A percentile compares a stretch with the other conserved stretches of the same genome.
Conservation (phyloP, 1,140 invertebrate species). For the Homalodisca vitripennis region DNA sequence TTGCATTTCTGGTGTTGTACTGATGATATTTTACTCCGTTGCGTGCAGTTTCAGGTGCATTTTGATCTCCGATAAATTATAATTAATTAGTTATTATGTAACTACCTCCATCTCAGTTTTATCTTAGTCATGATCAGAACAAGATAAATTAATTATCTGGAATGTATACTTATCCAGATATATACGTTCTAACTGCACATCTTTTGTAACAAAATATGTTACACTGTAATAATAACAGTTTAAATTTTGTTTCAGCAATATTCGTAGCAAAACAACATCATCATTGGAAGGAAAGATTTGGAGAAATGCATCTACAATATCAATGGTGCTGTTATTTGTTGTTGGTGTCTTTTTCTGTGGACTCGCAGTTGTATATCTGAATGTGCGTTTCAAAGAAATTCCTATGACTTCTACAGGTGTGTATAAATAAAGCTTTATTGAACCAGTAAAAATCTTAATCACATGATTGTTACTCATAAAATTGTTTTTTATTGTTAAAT, state of each 20-base stretch:
- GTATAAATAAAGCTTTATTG: background rate
- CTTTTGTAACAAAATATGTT: too few relatives aligned
- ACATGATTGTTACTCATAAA: background rate
- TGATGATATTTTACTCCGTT: too few relatives aligned
- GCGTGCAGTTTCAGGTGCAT: too few relatives aligned
- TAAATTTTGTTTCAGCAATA: background rate
- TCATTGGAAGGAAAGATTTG: constrained; percentile 4
- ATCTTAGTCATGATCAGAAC: too few relatives aligned
- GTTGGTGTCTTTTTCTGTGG: constrained; percentile 26
- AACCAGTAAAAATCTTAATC: background rate
- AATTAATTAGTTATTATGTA: too few relatives aligned
- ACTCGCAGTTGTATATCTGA: constrained; percentile 22
- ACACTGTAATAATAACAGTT: too few relatives aligned
- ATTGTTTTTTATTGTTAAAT: background rate
- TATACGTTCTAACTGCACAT: too few relatives aligned
- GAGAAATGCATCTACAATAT: constrained; percentile 18
- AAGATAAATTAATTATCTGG: too few relatives aligned
- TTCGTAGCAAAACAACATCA: background rate
- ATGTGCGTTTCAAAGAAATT: constrained; percentile 28
- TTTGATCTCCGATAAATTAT: too few relatives aligned
- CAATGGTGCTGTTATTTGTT: constrained; percentile 25
- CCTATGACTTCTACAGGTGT: constrained; percentile 15
- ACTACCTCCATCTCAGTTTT: too few relatives aligned
- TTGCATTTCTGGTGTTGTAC: too few relatives aligned
- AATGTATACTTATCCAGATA: too few relatives aligned